Evolutionary conservation across 2,113 vertebrate genomes (phyloP), one percentile per base, ranked within the genome.

Genomic region (Triplophysa rosa): DNA sequence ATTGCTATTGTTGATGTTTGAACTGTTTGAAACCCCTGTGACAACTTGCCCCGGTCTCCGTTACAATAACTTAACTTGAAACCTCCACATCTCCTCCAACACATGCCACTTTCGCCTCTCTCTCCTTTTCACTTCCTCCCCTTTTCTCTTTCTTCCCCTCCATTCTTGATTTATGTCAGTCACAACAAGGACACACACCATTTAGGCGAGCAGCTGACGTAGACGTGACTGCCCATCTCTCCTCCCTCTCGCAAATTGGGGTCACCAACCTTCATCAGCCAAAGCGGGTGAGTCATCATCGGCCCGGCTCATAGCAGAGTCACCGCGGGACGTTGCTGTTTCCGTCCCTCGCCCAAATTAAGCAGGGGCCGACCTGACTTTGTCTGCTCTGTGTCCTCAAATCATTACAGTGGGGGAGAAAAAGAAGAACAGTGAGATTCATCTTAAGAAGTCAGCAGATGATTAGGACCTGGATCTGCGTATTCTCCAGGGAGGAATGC

Each of bases 161-260:
- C 65, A 56, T 10, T 29, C 86, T 86, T 92, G 91, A 93, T 92
- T 92, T 91, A 93, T 88, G 91, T 86, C 85, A 89, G 89, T 91
- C 90, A 91, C 79, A 90, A 94, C 91, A 92, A 94, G 93, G 91
- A 94, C 92, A 88, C 90, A 85, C 88, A 89, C 88, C 90, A 86
- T 89, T 89, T 92, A 90, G 89, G 80, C 76, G 89, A 87, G 85
- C 67, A 77, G 78, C 90, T 92, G 91, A 92, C 89, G 91, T 90
- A 89, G 87, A 85, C 67, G 86, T 74, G 58, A 7, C 72, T 77
- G 52, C 85, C 86, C 85, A 83, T 86, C 84, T 86, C 86, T 85
- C 83, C 86, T 85, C 87, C 87, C 89, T 90, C 90, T 87, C 86
- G 86, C 89, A 91, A 90, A 92, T 92, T 91, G 90, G 87, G 90